Conservation (phyloP, 1,140 invertebrate genomes). For the Brachionus plicatilis region DNA sequence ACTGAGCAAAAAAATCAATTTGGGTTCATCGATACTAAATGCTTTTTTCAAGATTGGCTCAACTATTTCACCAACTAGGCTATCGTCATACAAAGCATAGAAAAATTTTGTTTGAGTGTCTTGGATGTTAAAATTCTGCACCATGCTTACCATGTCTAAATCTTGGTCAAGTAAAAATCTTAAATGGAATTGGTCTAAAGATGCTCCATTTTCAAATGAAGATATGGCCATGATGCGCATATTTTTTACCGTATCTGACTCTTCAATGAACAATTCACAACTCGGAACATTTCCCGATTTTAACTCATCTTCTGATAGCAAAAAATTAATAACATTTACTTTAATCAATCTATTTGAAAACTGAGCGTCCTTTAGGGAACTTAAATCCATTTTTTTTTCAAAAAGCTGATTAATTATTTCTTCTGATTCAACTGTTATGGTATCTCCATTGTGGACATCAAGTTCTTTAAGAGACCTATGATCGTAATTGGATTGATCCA, state of each 20-base stretch:
- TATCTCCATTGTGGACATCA: neutral
- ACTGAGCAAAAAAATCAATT: neutral
- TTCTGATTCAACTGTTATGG: neutral
- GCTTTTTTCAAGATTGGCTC: neutral
- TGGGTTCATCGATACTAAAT: neutral
- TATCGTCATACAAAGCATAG: neutral
- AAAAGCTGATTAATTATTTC: neutral
- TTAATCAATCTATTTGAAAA: neutral
- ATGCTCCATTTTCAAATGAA: neutral
- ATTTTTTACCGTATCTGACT: conserved; percentile 13
- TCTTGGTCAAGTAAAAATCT: neutral
- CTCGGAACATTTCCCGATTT: neutral
- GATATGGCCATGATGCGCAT: neutral
- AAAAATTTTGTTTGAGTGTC: neutral
- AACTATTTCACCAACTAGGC: neutral
- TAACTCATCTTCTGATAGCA: neutral
- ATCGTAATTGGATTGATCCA: neutral
- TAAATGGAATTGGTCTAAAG: neutral
- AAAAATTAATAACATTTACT: conserved; percentile 12
- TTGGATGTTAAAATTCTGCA: conserved; percentile 1
- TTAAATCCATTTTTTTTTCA: neutral
- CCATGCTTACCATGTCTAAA: neutral
- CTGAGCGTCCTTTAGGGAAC: neutral
- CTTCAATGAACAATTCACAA: neutral
- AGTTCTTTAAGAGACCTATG: neutral